Base-by-base conservation (phyloP, 2,888 invertebrate species). In the Petrolisthes cinctipes region DNA sequence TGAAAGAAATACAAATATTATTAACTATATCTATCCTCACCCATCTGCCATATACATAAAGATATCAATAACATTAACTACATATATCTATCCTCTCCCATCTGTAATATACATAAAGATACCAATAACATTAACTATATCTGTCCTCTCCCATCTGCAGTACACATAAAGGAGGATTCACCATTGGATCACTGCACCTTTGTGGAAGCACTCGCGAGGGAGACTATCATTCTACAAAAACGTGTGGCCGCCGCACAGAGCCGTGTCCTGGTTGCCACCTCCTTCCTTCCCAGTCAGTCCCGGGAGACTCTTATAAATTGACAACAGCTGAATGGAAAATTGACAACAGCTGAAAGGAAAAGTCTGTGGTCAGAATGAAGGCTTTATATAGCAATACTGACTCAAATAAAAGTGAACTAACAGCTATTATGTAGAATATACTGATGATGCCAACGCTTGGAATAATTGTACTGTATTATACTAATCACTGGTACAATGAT, bases 211-310 rank as follows among this genome's bases (percentile, higher is more conserved):
- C 92, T 94, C 82, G 93, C 93, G 91, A 92, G 93, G 85, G 94
- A 94, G 91, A 94, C 94, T 79, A 92, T 92, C 86, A 94, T 94
- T 89, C 92, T 94, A 85, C 93, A 94, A 91, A 94, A 94, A 91
- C 92, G 94, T 71, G 94, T 94, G 71, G 93, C 93, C 71, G 94
- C 94, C 68, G 94, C 94, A 92, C 94, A 94, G 92, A 94, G 94
- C 90, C 94, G 93, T 91, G 93, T 94, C 82, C 93, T 94, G 23
- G 78, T 86, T 82, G 82, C 80, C 66, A 89, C 89, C 56, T 76
- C 86, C 61, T 89, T 89, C 79, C 79, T 89, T 61, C 89, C 86
- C 78, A 76, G 73, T 37, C 75, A 84, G 80, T 82, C 75, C n/a
- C 17, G 20, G 51, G 86, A 89, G 81, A 86, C 86, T 51, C 82